phyloP scores from a whole-genome alignment of 2,113 vertebrate genomes.

The Pseudonaja textilis region DNA sequence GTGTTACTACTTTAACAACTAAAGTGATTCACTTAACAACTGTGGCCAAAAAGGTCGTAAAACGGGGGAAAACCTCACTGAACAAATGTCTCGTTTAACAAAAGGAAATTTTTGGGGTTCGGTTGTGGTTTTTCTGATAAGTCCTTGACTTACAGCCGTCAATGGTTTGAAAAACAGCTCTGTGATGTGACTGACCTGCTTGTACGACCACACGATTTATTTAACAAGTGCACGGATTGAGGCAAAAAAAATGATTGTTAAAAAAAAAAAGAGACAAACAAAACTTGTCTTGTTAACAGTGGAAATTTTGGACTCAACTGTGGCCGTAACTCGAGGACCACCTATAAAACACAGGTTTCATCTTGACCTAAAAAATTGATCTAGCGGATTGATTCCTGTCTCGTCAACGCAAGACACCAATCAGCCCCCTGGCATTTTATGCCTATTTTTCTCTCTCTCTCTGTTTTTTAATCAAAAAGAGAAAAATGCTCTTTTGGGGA shows the following conservation, averaged over 20 bases:
- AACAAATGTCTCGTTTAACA: background rate
- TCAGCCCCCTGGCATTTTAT: background rate
- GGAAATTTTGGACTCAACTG: background rate
- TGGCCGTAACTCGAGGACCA: background rate
- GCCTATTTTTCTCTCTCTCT: too few species aligned
- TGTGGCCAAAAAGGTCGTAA: background rate
- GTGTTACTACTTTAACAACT: background rate
- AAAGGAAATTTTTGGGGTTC: background rate
- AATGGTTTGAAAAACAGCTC: too few species aligned
- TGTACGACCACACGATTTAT: background rate
- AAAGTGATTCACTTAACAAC: background rate
- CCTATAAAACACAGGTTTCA: background rate
- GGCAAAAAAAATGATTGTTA: background rate
- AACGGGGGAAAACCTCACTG: background rate
- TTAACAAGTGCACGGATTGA: background rate
- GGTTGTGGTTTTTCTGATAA: background rate
- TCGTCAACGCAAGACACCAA: background rate
- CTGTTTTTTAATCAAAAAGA: background rate
- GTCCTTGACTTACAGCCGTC: background rate
- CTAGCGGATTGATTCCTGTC: background rate
- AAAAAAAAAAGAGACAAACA: background rate
- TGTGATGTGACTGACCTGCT: background rate
- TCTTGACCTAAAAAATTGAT: background rate
- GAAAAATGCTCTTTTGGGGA: background rate
- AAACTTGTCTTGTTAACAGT: background rate